Evolutionary conservation across 2,888 invertebrate species (phyloP), one percentile per base, ranked within the genome.

Genomic region (Melinaea marsaeus): DNA sequence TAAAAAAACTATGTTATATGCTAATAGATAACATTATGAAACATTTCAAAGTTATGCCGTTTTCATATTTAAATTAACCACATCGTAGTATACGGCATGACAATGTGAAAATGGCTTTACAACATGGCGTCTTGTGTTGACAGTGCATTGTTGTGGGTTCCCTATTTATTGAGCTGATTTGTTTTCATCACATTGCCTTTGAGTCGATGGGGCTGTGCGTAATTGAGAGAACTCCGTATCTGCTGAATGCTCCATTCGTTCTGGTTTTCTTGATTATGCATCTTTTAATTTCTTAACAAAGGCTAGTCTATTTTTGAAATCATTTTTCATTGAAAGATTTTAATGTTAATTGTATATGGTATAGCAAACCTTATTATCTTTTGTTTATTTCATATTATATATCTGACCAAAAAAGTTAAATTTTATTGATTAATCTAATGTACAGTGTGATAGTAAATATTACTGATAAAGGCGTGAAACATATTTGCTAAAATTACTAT

Each of bases 91-190:
- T 32, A 32, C 32, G 7, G 32, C 51, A 51, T 51, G 5, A 32
- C 51, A 32, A 61, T 67, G 61, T 65, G 45, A 35, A 35, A 55
- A 63, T 61, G 55, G 55, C 75, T 79, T 83, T 86, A 86, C 85
- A 85, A 87, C 86, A 85, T 86, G 84, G 85, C 83, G 84, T 85
- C 84, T 86, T 84, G 82, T 82, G 85, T 86, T 86, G 85, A 86
- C 63, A 61, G 57, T 85, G 85, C 74, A 64, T 69, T 69, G 69
- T 85, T 82, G 81, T 72, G 80, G 80, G 68, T 77, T 77, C 79
- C 79, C 84, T 84, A 79, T 85, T 85, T 86, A 86, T 87, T 81
- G 81, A 79, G 80, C 81, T 83, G 85, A 86, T 87, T 86, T 87
- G 85, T 87, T 88, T 87, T 84, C 84, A 79, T 62, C 68, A 74